Percentiles rank a stretch among this genome's conserved stretches.
phyloP scores from a whole-genome alignment of 1,140 invertebrate species.

The Temnothorax longispinosus region DNA sequence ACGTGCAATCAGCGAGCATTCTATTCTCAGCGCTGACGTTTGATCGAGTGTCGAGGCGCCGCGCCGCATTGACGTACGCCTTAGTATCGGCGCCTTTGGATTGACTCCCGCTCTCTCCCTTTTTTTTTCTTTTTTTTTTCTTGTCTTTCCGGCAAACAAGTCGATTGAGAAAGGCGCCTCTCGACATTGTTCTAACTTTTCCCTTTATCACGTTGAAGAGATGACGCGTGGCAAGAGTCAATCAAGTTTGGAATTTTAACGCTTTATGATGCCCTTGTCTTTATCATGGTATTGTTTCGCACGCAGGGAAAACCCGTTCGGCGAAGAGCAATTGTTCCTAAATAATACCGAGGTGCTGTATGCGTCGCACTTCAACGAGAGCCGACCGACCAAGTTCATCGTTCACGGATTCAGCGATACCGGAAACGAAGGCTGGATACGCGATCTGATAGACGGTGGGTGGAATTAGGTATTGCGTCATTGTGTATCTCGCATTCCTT shows the following conservation, averaged over 20 bases:
- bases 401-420: slow-evolving; percentile 86
- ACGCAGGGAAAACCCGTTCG: slow-evolving; percentile 79
- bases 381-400: slow-evolving; percentile 84
- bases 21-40: slow-evolving; percentile 82
- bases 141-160: slow-evolving; percentile 32
- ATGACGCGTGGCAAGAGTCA: background rate
- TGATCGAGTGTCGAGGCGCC: slow-evolving; percentile 55
- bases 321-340: slow-evolving; percentile 77
- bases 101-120: slow-evolving; percentile 59
- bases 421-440: slow-evolving; percentile 82
- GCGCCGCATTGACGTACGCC: slow-evolving; percentile 59
- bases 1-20: slow-evolving; percentile 71
- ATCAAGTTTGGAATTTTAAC: background rate
- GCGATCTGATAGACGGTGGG: slow-evolving; percentile 81
- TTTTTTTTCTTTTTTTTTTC: background rate
- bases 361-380: slow-evolving; percentile 81
- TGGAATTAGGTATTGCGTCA: slow-evolving; percentile 13
- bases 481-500: slow-evolving; percentile 1
- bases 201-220: background rate
- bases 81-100: slow-evolving; percentile 69
- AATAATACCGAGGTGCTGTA: slow-evolving; percentile 80
- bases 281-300: background rate
- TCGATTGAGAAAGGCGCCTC: background rate
- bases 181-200: slow-evolving; percentile 18
- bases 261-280: background rate